These are phyloP conservation scores for Petrocephalus schoutedeni DNA, from an alignment of 2,797 vertebrate species.

Conservation along the genomic window DNA sequence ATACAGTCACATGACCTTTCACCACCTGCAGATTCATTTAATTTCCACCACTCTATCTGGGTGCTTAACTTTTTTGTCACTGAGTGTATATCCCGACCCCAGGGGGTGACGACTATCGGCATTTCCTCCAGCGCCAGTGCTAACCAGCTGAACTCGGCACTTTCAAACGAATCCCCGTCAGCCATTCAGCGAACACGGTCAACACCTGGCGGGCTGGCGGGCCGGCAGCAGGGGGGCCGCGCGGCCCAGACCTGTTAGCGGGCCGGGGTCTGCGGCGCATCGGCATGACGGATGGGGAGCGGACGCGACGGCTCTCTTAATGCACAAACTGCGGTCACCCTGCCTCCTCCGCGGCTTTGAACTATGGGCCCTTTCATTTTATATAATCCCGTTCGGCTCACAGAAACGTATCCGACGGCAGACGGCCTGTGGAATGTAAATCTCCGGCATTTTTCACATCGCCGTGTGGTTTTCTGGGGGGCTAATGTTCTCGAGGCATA, in stretches of 20 bases:
- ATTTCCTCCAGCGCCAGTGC: not conserved
- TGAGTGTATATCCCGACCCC: not conserved
- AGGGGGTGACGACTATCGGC: not conserved
- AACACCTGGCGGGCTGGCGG: conserved; percentile 25
- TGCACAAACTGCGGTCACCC: not conserved
- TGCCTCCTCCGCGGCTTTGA: conserved; percentile 17
- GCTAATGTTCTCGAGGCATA: conserved; percentile 45
- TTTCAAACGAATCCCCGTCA: conserved; percentile 19
- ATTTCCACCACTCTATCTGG: too few relatives aligned
- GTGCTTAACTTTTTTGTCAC: too few relatives aligned
- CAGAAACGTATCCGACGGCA: conserved; percentile 43
- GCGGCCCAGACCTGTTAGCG: not conserved
- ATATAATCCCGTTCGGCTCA: conserved; percentile 36
- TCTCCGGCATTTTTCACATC: conserved; percentile 61
- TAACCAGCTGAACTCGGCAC: not conserved
- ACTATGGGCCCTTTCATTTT: conserved; percentile 25
- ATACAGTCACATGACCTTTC: too few relatives aligned
- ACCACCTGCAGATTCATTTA: too few relatives aligned
- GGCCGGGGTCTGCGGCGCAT: not conserved
- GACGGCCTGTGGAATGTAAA: conserved; percentile 59
- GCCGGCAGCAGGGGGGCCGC: not conserved
- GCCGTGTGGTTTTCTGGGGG: conserved; percentile 58
- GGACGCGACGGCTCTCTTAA: not conserved
- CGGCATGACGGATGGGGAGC: not conserved
- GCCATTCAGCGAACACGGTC: conserved; percentile 20